These are phyloP conservation scores for Drosophila azteca DNA, from an alignment of 1,140 invertebrate species.

Conservation along the genomic window DNA sequence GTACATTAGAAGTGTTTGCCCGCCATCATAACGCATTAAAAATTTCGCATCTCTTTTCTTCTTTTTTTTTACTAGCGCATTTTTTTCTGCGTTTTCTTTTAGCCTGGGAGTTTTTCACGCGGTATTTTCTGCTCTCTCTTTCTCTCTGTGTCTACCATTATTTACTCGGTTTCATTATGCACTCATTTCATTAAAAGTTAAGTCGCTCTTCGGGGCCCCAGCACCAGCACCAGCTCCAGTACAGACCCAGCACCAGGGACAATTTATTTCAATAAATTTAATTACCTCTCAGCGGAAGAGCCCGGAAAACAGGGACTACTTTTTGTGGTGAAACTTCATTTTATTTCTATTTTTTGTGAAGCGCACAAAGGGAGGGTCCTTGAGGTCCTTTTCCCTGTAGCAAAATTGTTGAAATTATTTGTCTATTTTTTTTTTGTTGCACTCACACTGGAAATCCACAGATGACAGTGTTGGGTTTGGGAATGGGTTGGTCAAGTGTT, in stretches of 20 bases:
- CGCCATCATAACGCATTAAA: constrained; percentile 40
- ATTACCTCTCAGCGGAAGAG: constrained; percentile 41
- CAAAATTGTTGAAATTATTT: constrained; percentile 16
- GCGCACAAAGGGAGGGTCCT: no score
- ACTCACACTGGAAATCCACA: no score
- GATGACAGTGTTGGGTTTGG: constrained; percentile 3
- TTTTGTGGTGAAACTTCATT: constrained; percentile 14
- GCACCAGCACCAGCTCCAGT: no score
- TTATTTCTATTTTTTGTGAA: no score
- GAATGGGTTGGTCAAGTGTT: constrained; percentile 17
- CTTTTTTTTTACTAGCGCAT: background rate
- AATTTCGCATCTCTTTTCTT: constrained; percentile 20
- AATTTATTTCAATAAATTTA: constrained; percentile 80
- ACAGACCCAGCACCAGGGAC: constrained; percentile 36
- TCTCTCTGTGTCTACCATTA: constrained; percentile 13
- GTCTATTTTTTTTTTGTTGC: constrained; percentile 18
- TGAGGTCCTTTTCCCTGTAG: no score
- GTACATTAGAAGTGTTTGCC: constrained; percentile 43
- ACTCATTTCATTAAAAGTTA: constrained; percentile 70
- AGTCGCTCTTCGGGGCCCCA: constrained; percentile 38
- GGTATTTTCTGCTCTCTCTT: background rate
- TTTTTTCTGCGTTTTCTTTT: constrained; percentile 2
- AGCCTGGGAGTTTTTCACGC: background rate
- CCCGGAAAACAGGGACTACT: constrained; percentile 3
- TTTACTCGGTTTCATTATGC: constrained; percentile 43